Evolutionary conservation across 2,113 vertebrate genomes (phyloP).

Genomic region (Xerus inauris): DNA sequence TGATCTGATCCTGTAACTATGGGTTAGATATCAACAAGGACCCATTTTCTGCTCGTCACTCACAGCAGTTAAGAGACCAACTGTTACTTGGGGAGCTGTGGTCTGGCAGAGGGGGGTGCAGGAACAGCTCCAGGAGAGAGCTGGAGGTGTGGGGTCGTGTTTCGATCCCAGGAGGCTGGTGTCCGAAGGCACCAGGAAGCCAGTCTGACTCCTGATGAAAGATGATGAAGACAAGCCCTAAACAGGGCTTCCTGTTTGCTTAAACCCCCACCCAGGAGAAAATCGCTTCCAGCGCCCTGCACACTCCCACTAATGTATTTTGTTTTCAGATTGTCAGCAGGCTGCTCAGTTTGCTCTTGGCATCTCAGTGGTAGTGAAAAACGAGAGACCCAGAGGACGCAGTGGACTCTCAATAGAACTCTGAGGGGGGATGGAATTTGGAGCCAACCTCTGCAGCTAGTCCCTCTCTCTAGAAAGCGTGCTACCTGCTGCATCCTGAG

Average conservation of each 20-base stretch:
- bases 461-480: background rate
- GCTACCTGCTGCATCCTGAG: background rate
- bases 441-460: background rate
- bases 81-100: background rate
- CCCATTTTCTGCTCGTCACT: background rate
- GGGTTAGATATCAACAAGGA: background rate
- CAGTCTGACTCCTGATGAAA: conserved; percentile 66
- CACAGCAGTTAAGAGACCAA: background rate
- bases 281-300: conserved; percentile 63
- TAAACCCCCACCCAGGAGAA: conserved; percentile 68
- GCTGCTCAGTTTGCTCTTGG: conserved; percentile 31
- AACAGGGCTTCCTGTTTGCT: conserved; percentile 72
- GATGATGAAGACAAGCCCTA: conserved; percentile 71
- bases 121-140: background rate
- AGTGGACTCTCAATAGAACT: background rate
- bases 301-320: conserved; percentile 40
- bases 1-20: background rate
- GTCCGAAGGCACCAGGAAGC: conserved; percentile 54
- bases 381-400: background rate
- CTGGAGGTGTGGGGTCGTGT: background rate
- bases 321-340: conserved; percentile 70
- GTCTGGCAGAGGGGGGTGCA: background rate
- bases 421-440: background rate
- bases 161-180: background rate
- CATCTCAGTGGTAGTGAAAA: background rate